Evolutionary conservation across 2,888 invertebrate species (phyloP).

Genomic region (Drosophila nr. fundita): DNA sequence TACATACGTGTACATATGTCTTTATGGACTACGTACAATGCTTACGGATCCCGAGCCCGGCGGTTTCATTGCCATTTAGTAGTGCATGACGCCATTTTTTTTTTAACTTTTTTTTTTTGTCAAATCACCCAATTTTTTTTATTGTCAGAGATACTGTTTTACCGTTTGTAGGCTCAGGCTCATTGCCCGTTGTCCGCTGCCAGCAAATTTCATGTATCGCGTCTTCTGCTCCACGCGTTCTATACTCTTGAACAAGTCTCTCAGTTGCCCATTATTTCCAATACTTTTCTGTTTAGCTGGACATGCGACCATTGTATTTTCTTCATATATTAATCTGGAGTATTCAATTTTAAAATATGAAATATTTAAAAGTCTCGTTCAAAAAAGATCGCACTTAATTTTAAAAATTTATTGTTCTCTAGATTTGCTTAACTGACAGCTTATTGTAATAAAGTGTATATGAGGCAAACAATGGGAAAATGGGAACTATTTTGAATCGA

Average conservation of each 20-base stretch:
- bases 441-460: neutral
- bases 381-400: neutral
- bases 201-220: slow-evolving; percentile 55
- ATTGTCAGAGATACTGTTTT: slow-evolving; percentile 35
- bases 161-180: slow-evolving; percentile 43
- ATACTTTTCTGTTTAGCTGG: neutral
- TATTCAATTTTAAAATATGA: neutral
- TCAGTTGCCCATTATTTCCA: neutral
- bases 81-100: slow-evolving; percentile 36
- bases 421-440: neutral
- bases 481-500: neutral
- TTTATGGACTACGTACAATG: neutral
- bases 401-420: neutral
- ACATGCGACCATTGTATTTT: neutral
- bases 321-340: neutral
- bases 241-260: neutral
- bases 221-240: slow-evolving; percentile 17
- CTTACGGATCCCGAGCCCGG: slow-evolving; percentile 1
- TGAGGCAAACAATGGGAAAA: neutral
- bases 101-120: neutral
- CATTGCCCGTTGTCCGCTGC: slow-evolving; percentile 12
- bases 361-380: neutral
- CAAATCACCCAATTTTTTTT: neutral
- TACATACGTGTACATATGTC: neutral
- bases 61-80: slow-evolving; percentile 39